Percentiles rank a stretch among this genome's conserved stretches.
Evolutionary conservation across 1,140 invertebrate species (phyloP).

Genomic region (Hycleus phaleratus): DNA sequence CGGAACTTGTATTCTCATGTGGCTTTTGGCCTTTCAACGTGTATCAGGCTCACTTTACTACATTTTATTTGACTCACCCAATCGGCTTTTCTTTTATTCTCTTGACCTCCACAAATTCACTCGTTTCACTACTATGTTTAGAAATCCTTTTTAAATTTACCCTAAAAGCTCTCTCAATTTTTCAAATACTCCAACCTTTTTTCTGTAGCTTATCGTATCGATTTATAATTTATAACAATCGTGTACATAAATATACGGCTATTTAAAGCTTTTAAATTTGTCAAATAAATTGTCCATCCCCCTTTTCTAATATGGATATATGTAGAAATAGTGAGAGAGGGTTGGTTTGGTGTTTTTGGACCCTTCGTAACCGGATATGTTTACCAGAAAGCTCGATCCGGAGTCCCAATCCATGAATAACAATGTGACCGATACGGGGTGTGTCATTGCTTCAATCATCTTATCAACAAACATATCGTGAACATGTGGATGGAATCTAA

Average conservation of each 20-base stretch:
- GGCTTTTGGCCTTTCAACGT: slow-evolving; percentile 31
- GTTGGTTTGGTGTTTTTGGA: slow-evolving; percentile 13
- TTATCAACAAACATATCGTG: slow-evolving; percentile 34
- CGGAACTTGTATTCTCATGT: slow-evolving; percentile 34
- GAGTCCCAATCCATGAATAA: slow-evolving; percentile 38
- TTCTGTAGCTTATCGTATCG: too few species aligned
- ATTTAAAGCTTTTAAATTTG: too few species aligned
- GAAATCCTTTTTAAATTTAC: slow-evolving; percentile 26
- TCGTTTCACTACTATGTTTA: background rate
- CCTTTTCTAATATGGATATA: too few species aligned
- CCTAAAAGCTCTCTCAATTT: slow-evolving; percentile 34
- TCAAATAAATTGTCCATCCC: too few species aligned
- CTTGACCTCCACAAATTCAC: slow-evolving; percentile 25
- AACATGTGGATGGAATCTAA: slow-evolving; percentile 29
- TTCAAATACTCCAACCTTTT: slow-evolving; percentile 21
- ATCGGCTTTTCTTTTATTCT: slow-evolving; percentile 2
- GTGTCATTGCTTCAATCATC: slow-evolving; percentile 24
- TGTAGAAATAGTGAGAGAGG: background rate
- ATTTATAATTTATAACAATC: too few species aligned
- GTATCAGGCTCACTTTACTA: slow-evolving; percentile 32
- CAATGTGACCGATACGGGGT: slow-evolving; percentile 23
- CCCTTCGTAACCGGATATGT: slow-evolving; percentile 34
- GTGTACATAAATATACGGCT: too few species aligned
- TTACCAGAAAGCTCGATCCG: slow-evolving; percentile 28
- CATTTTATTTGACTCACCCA: slow-evolving; percentile 24